Evolutionary conservation across 2,113 vertebrate genomes (phyloP).

Genomic region (Mesoclemmys tuberculata): DNA sequence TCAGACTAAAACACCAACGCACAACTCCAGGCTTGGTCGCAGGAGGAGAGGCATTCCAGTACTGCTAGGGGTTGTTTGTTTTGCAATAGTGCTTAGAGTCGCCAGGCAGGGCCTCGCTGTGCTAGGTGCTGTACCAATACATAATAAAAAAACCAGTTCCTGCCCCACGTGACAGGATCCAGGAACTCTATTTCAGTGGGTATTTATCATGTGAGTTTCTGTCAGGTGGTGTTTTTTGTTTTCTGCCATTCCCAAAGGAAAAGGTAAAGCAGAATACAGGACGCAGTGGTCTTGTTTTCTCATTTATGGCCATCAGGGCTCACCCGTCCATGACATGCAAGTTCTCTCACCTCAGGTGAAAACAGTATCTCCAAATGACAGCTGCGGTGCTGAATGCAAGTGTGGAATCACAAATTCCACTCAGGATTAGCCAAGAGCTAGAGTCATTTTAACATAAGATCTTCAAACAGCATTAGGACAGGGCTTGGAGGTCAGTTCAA

Average conservation of each 20-base stretch:
- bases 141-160: neutral
- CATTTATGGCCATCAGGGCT: neutral
- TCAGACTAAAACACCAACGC: neutral
- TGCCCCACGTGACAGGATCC: neutral
- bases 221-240: no score
- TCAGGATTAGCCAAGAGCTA: neutral
- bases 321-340: neutral
- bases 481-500: no score
- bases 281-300: neutral
- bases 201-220: neutral
- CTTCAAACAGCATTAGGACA: neutral
- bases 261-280: neutral
- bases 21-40: neutral
- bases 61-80: neutral
- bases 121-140: neutral
- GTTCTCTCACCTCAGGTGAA: neutral
- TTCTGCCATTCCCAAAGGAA: neutral
- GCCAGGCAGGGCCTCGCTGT: no score
- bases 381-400: neutral
- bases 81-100: neutral
- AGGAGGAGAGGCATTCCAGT: neutral
- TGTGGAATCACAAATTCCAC: neutral
- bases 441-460: neutral
- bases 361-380: neutral
- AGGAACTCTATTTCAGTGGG: neutral